Percentiles rank a stretch among this genome's conserved stretches.
These are phyloP conservation scores for Tauraco erythrolophus DNA, from an alignment of 2,113 vertebrate genomes.

Conservation along the genomic window DNA sequence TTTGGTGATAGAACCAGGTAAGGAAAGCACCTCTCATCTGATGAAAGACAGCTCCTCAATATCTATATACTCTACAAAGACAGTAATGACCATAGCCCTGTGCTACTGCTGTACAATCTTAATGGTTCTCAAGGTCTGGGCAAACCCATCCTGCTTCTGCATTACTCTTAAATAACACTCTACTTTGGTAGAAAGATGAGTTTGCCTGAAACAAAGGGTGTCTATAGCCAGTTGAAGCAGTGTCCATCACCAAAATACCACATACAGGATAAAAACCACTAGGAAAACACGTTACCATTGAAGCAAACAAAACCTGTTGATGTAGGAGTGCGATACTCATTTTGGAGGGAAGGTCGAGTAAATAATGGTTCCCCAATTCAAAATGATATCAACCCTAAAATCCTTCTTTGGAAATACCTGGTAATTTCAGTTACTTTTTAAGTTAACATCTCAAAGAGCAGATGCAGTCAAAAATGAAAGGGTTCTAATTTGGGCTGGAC, in stretches of 20 bases:
- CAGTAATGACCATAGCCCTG: background rate
- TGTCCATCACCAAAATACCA: background rate
- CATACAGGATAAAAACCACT: background rate
- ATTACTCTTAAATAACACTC: background rate
- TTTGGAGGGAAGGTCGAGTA: background rate
- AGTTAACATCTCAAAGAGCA: background rate
- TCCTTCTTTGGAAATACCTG: background rate
- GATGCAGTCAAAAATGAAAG: background rate
- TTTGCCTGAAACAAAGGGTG: background rate
- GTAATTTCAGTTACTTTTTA: background rate
- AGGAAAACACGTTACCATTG: background rate
- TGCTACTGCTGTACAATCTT: background rate
- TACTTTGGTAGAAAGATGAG: background rate
- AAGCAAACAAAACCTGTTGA: background rate
- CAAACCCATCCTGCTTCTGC: background rate
- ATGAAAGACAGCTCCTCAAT: background rate
- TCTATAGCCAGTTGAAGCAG: background rate
- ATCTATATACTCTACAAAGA: background rate
- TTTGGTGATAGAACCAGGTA: background rate
- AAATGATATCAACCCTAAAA: background rate
- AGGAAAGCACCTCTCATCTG: background rate
- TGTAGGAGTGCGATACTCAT: background rate
- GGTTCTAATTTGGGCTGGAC: background rate
- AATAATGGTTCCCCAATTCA: background rate
- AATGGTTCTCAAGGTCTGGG: background rate